Base-by-base conservation (phyloP, 1,140 invertebrate species). In the Solen grandis region DNA sequence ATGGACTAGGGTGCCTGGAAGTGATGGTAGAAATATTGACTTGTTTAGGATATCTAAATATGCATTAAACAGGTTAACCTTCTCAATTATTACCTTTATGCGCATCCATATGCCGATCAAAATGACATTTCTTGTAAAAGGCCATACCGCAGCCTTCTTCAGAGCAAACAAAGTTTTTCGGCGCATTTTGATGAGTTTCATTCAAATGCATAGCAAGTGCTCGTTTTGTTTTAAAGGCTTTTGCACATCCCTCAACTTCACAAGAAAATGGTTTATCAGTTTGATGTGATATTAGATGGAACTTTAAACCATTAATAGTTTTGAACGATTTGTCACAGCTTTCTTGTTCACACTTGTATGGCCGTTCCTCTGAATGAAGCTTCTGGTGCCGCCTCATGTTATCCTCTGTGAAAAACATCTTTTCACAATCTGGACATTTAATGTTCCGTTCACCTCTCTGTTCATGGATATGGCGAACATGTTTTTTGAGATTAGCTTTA, bases 301-400 rank as follows among this genome's bases (percentile, higher is more conserved):
- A 80, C 69, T 85, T 85, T 25, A 89, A 75, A 57, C 82, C 84
- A 52, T 81, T 79, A 35, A 70, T 57, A 13, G 88, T 85, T 84
- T 88, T 93, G 87, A 93, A 93, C 14, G 91, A 87, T 84, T 93
- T 93, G 33, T 86, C 86, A 84, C 93, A 93, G 27, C 86, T 85
- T 22, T 83, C 75, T 19, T 80, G 68, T 27, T 72, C 66, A 72
- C 77, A 80, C 46, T 80, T 80, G 36, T 80, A 52, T 25, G 77
- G 77, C 55, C 57, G 50, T 8, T 91, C 91, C 57, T 90, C 90
- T 19, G 90, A 91, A 73, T 93, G 93, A 4, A 92, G 88, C 62
- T 92, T 89, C 31, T 91, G 82, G 85, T 93, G 92, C 14, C 90
- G 75, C 14, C 88, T 88, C 87, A 93, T 84, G 83, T 91, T 92